These are phyloP conservation scores for Okapia johnstoni DNA, from an alignment of 2,113 vertebrate genomes.

Conservation along the genomic window DNA sequence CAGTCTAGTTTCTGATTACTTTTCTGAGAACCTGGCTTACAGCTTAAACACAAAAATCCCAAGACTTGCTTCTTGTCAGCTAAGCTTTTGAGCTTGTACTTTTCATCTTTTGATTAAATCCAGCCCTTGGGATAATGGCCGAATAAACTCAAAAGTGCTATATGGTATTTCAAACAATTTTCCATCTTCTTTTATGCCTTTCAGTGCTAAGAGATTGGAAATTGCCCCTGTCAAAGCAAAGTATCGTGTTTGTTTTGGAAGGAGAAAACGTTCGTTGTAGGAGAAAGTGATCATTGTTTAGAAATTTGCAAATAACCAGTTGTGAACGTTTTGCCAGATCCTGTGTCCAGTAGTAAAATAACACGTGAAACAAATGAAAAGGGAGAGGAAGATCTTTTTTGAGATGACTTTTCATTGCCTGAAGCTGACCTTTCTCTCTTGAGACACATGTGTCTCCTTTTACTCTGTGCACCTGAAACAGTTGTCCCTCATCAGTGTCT, in stretches of 20 bases:
- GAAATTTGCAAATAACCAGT: slow-evolving; percentile 9
- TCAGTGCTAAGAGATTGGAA: not conserved
- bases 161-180: slow-evolving; percentile 1
- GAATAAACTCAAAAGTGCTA: not conserved
- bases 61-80: slow-evolving; percentile 2
- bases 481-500: not conserved
- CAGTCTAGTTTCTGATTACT: slow-evolving; percentile 35
- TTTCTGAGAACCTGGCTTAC: slow-evolving; percentile 29
- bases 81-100: slow-evolving; percentile 10
- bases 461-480: not conserved
- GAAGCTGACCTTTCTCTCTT: not conserved
- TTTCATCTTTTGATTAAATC: slow-evolving; percentile 39
- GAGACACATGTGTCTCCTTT: not conserved
- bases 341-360: not conserved
- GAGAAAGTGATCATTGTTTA: slow-evolving; percentile 12
- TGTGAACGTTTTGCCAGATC: slow-evolving; percentile 26
- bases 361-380: not conserved
- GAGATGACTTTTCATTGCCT: not conserved
- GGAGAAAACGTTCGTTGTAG: not conserved
- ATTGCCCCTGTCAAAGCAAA: not conserved
- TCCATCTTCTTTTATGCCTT: not conserved
- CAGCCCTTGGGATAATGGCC: not conserved
- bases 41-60: slow-evolving; percentile 46
- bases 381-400: not conserved
- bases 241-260: slow-evolving; percentile 34